phyloP scores from a whole-genome alignment of 2,113 vertebrate species.

The Rhinogobius similis region DNA sequence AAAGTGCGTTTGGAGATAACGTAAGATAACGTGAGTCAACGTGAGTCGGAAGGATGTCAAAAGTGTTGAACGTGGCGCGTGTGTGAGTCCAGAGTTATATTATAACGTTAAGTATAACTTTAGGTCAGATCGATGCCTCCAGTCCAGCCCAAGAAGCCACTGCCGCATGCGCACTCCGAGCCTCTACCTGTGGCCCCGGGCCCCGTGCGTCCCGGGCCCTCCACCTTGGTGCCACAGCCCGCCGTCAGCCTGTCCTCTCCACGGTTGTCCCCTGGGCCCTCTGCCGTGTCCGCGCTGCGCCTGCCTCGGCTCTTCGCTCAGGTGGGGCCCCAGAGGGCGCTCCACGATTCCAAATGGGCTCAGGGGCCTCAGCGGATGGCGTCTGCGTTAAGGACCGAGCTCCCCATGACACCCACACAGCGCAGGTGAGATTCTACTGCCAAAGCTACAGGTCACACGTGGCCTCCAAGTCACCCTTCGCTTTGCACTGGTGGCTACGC shows the following conservation, averaged over 20 bases:
- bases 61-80: not conserved
- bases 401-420: not conserved
- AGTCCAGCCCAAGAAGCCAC: not conserved
- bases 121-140: not conserved
- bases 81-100: not conserved
- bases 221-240: not conserved
- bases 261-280: not conserved
- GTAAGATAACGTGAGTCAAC: too few relatives aligned
- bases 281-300: not conserved
- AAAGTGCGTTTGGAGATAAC: not conserved
- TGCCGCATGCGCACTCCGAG: not conserved
- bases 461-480: too few relatives aligned
- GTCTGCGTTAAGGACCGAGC: not conserved
- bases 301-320: not conserved
- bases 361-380: not conserved
- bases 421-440: not conserved
- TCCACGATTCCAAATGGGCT: not conserved
- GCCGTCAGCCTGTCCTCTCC: not conserved
- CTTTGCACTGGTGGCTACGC: too few relatives aligned
- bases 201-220: not conserved
- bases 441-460: too few relatives aligned
- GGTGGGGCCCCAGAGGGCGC: not conserved
- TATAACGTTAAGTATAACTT: too few relatives aligned
- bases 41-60: too few relatives aligned
- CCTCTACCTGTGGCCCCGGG: not conserved